Base-by-base conservation (phyloP, 1,140 invertebrate genomes). In the Cardiocondyla obscurior region DNA sequence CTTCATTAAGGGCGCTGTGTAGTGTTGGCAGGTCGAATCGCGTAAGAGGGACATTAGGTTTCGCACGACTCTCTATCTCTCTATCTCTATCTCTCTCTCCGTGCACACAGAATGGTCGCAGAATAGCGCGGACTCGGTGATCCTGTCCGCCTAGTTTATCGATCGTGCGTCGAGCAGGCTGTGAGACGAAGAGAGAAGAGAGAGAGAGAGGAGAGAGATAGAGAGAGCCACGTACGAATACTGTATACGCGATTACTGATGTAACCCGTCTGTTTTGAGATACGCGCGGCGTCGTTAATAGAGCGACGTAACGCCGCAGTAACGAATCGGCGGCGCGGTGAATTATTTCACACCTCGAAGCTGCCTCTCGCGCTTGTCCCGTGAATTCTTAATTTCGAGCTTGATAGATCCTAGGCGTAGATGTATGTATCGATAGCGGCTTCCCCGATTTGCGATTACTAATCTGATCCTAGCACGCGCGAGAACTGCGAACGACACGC, bases 101-200 rank as follows among this genome's bases (percentile, higher is more conserved):
- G 53, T 42, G 58, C 73, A 28, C 58, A 36, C 30, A 62, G 33
- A 62, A 44, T 33, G 49, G 39, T 30, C 28, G 14, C 28, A 65
- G 74, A 53, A 79, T 30, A 77, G 60, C 14, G 46, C 33, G 60
- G 33, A 53, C 74, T 39, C 62, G 46, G 44, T 39, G 62, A 79
- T 79, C 55, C 42, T 77, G 74, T 67, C 60, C 74, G 46, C 62
- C 62, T 79, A 53, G 60, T 69, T 67, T 79, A 79, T 79, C 74
- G 74, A 79, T 55, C 74, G 74, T 39, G 22, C 33, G 30, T 53
- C 60, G 60, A 28, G n/a, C 19, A 36, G 25, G 22, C 22, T 7
- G n/a, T 12, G 22, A 1, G 53, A 19, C 0, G 22, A n/a, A 30
- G 53, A 60, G 72, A 58, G 28, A 10, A 7, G 22, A 22, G 25